These are phyloP conservation scores for Monoplex corrugatus DNA, from an alignment of 2,888 invertebrate species.

Conservation along the genomic window DNA sequence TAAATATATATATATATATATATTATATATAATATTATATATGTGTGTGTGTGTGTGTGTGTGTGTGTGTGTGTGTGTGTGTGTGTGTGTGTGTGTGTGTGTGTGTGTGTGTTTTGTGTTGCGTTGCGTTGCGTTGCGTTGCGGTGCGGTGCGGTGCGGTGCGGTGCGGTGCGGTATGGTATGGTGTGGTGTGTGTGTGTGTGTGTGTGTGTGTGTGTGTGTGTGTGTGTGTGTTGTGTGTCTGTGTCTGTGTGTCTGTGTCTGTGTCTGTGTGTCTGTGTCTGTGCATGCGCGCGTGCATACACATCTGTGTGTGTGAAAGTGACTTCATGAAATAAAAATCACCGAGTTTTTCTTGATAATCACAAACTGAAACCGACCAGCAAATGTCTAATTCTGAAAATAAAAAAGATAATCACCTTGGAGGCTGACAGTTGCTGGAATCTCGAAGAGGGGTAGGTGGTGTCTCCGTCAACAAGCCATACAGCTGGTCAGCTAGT, in stretches of 20 bases:
- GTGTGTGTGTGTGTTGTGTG: neutral
- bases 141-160: too few species aligned
- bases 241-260: neutral
- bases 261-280: neutral
- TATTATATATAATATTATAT: neutral
- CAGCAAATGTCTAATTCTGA: neutral
- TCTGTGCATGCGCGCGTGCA: neutral
- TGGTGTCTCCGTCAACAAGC: constrained; percentile 58
- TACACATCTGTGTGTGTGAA: too few species aligned
- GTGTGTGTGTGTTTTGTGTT: constrained; percentile 9
- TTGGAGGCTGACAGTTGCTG: constrained; percentile 54
- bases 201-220: constrained; percentile 11
- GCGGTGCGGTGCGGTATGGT: too few species aligned
- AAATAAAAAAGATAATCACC: neutral
- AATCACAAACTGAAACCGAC: neutral
- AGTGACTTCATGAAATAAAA: too few species aligned
- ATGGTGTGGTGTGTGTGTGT: neutral
- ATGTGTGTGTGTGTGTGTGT: neutral
- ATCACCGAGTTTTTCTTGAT: too few species aligned
- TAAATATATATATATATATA: neutral
- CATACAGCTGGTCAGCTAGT: constrained; percentile 64
- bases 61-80: constrained; percentile 13
- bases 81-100: neutral
- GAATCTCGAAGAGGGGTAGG: constrained; percentile 68
- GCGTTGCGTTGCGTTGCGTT: too few species aligned